These are phyloP conservation scores for Isichthys henryi DNA, from an alignment of 2,113 vertebrate species.

Conservation along the genomic window DNA sequence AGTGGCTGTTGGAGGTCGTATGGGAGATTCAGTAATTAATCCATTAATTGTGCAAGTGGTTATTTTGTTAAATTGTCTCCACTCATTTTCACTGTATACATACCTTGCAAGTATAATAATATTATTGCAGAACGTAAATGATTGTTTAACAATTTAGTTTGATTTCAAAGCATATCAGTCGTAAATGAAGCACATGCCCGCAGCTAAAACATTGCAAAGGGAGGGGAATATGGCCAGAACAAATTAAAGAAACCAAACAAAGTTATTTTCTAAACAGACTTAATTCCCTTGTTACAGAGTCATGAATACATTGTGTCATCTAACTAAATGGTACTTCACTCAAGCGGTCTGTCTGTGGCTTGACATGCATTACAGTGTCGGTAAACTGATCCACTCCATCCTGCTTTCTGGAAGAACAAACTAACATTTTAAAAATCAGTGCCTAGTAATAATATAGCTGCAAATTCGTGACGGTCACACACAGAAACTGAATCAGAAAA, in stretches of 20 bases:
- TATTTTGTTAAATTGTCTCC: background rate
- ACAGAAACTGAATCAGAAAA: background rate
- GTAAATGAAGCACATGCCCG: background rate
- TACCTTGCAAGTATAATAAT: background rate
- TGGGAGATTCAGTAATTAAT: background rate
- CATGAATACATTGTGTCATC: background rate
- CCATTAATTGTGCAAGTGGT: background rate
- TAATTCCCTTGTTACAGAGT: background rate
- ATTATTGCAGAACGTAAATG: background rate
- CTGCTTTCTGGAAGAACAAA: background rate
- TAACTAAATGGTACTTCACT: background rate
- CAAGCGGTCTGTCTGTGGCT: background rate
- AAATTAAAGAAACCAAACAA: background rate
- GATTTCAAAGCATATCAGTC: background rate
- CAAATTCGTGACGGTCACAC: background rate
- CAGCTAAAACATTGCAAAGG: background rate
- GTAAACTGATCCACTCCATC: background rate
- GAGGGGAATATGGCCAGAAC: background rate
- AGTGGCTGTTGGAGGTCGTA: background rate
- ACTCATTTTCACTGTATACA: background rate
- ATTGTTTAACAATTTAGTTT: background rate
- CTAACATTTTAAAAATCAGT: background rate
- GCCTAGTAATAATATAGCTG: background rate
- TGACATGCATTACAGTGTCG: background rate
- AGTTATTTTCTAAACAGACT: background rate